Evolutionary conservation across 2,797 vertebrate species (phyloP).

Genomic region (Falco peregrinus): DNA sequence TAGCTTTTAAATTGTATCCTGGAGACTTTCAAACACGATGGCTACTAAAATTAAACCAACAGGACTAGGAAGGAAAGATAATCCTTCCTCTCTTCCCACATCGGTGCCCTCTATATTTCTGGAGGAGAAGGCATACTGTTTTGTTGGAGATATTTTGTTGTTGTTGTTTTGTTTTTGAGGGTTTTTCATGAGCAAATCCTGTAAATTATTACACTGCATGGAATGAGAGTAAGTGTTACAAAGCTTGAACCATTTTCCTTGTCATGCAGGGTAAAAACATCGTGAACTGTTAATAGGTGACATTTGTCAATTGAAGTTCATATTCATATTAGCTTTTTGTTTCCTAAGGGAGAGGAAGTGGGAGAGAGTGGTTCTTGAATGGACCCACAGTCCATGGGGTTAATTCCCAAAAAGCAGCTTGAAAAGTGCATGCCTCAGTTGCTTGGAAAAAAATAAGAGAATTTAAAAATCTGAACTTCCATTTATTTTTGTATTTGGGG

Average conservation of each 20-base stretch:
- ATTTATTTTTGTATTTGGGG: slow-evolving; percentile 2
- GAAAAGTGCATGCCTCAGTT: neutral
- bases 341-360: neutral
- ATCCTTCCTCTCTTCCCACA: neutral
- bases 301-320: neutral
- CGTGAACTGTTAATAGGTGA: neutral
- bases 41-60: neutral
- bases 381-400: neutral
- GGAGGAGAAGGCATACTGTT: neutral
- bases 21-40: neutral
- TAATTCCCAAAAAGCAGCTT: neutral
- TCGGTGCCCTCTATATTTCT: neutral
- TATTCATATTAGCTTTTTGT: neutral
- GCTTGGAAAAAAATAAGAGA: neutral
- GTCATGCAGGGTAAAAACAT: neutral
- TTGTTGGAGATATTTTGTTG: neutral
- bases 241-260: neutral
- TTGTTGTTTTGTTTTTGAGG: neutral
- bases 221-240: neutral
- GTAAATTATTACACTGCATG: neutral
- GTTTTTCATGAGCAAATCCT: neutral
- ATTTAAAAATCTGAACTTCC: neutral
- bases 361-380: neutral
- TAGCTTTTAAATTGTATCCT: neutral
- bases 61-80: neutral